A percentile compares a stretch with the other conserved stretches of the same genome.
These are phyloP conservation scores for Meteorus sp. DNA, from an alignment of 1,140 invertebrate species.

Conservation along the genomic window DNA sequence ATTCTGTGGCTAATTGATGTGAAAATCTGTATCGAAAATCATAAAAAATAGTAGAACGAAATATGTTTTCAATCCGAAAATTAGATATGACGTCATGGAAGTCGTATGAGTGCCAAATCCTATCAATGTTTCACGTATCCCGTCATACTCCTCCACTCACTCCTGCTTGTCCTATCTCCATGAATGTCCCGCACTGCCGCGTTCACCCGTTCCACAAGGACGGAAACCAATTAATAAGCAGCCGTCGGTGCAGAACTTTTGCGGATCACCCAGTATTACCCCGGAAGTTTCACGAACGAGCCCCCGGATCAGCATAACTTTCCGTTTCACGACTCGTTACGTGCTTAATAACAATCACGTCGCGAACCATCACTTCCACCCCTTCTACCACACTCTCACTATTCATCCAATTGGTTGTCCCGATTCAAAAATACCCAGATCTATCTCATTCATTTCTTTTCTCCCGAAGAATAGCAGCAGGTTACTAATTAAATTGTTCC, in stretches of 20 bases:
- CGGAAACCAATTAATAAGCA: conserved; percentile 27
- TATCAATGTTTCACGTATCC: neutral
- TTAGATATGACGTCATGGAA: neutral
- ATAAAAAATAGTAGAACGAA: no score
- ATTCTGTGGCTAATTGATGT: no score
- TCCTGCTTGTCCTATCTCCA: no score
- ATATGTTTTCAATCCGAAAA: conserved; percentile 5
- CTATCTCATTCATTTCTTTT: no score
- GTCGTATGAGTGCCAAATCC: conserved; percentile 16
- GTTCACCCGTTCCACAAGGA: neutral
- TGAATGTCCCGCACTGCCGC: neutral
- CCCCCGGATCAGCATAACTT: conserved; percentile 21
- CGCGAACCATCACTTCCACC: conserved; percentile 10
- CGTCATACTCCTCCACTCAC: neutral
- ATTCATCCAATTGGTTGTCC: neutral
- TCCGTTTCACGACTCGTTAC: conserved; percentile 29
- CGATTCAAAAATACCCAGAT: no score
- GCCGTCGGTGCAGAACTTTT: conserved; percentile 23
- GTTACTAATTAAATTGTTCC: no score
- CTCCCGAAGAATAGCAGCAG: no score
- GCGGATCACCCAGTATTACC: conserved; percentile 23
- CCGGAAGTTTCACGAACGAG: conserved; percentile 19
- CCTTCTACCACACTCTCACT: neutral
- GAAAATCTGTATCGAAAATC: no score
- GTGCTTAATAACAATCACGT: conserved; percentile 29